These are phyloP conservation scores for Dipus sagitta DNA, from an alignment of 2,797 vertebrate genomes.

Conservation along the genomic window DNA sequence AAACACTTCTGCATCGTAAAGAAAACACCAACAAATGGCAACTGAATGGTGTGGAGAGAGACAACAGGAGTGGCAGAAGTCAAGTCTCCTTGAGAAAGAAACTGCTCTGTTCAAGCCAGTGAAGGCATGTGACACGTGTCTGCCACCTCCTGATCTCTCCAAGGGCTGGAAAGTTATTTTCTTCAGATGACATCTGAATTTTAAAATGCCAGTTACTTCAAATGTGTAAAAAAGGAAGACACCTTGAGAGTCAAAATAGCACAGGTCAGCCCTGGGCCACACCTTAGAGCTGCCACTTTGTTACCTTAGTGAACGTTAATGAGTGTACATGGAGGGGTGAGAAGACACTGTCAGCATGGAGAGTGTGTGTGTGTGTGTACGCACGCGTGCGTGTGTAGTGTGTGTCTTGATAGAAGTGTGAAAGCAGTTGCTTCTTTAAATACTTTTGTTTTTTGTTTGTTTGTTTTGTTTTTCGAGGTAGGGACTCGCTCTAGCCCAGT, in stretches of 20 bases:
- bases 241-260: background rate
- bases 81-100: background rate
- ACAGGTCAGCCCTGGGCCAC: background rate
- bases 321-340: background rate
- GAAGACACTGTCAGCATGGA: background rate
- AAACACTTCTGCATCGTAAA: background rate
- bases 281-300: background rate
- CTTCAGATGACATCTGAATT: background rate
- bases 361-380: background rate
- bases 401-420: background rate
- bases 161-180: background rate
- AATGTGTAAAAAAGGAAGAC: background rate
- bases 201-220: background rate
- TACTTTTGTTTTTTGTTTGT: background rate
- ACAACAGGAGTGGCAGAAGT: background rate
- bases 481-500: no score
- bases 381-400: background rate
- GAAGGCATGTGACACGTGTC: fast-evolving
- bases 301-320: background rate
- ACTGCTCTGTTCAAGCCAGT: background rate
- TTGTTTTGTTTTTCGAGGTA: no score
- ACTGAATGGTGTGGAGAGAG: background rate
- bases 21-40: background rate
- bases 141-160: background rate
- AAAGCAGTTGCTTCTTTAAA: background rate